Evolutionary conservation across 2,888 invertebrate species (phyloP).

Genomic region (Lamellibrachia satsuma): DNA sequence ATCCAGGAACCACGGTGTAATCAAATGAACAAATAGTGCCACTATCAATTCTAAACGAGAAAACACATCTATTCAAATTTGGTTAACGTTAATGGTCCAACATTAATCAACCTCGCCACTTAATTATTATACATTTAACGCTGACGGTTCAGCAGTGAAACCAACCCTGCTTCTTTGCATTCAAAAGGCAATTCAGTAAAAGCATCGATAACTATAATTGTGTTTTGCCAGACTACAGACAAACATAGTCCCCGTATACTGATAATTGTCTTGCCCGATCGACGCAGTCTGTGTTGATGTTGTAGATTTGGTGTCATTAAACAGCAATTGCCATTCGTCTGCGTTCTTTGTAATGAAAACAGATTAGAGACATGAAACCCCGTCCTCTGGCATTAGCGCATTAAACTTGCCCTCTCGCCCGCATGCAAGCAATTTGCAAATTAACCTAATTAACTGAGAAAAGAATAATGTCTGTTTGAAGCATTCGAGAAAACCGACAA

Average conservation of each 20-base stretch:
- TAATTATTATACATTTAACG: not conserved
- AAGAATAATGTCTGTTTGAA: not conserved
- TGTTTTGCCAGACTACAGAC: not conserved
- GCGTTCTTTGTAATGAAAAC: slow-evolving; percentile 8
- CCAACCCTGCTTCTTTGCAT: not conserved
- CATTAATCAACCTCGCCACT: not conserved
- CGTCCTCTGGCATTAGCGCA: not conserved
- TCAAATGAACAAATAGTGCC: not conserved
- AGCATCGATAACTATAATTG: not conserved
- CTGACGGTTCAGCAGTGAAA: not conserved
- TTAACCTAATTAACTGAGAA: slow-evolving; percentile 13
- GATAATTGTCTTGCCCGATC: not conserved
- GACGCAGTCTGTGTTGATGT: not conserved
- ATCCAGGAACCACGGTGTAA: not conserved
- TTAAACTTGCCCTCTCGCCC: not conserved
- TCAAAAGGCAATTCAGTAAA: not conserved
- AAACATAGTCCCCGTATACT: not conserved
- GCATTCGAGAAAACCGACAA: not conserved
- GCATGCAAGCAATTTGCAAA: not conserved
- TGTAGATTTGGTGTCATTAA: not conserved
- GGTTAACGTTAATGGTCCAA: not conserved
- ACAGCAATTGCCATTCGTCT: slow-evolving; percentile 9
- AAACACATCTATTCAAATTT: not conserved
- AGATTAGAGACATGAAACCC: not conserved
- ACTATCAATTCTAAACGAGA: not conserved